Percentiles rank a stretch among this genome's conserved stretches.
phyloP scores from a whole-genome alignment of 2,888 invertebrate genomes.

The Lutraria lutraria region DNA sequence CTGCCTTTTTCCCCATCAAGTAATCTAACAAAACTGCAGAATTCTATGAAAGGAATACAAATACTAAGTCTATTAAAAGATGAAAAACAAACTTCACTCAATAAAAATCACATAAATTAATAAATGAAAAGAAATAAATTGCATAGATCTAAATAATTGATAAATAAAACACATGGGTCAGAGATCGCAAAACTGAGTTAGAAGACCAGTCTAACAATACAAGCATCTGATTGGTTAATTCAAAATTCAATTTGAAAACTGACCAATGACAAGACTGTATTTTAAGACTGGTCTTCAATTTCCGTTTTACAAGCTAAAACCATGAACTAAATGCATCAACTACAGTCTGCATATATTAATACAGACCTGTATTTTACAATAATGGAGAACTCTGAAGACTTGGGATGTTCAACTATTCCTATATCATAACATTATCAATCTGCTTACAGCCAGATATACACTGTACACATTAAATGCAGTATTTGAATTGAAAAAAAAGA shows the following conservation, averaged over 20 bases:
- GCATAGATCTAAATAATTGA: constrained; percentile 42
- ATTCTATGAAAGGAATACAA: background rate
- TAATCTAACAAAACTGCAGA: background rate
- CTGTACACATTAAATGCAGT: background rate
- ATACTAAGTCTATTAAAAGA: background rate
- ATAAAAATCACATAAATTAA: constrained; percentile 12
- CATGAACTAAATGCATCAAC: constrained; percentile 15
- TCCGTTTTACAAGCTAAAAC: too few species aligned
- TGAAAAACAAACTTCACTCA: background rate
- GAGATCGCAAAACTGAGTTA: too few species aligned
- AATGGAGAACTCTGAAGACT: background rate
- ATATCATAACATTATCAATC: background rate
- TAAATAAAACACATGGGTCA: constrained; percentile 20
- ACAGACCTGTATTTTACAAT: background rate
- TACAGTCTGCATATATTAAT: background rate
- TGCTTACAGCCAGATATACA: background rate
- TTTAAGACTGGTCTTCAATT: too few species aligned
- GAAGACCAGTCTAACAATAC: too few species aligned
- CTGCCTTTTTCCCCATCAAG: too few species aligned
- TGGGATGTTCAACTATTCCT: background rate
- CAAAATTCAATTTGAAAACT: too few species aligned
- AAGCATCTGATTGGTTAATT: too few species aligned
- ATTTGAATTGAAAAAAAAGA: background rate
- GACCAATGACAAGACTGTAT: too few species aligned
- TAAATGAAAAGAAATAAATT: constrained; percentile 17